These are phyloP conservation scores for Rhabdophis nuchalis DNA, from an alignment of 2,797 vertebrate species.

Conservation along the genomic window DNA sequence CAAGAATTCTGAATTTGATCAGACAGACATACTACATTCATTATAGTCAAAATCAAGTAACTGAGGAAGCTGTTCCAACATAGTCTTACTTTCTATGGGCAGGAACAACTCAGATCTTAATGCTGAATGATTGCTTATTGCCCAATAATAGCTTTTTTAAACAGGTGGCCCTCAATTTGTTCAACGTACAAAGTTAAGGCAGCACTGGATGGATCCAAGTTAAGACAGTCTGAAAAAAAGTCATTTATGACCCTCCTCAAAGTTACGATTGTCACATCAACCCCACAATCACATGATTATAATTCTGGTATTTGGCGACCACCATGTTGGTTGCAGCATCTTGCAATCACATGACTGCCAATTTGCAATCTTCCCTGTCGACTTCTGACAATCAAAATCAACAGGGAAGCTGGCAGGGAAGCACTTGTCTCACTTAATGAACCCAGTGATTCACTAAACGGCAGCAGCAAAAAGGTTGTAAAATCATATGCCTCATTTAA, in stretches of 20 bases:
- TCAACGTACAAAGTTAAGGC: background rate
- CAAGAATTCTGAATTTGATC: background rate
- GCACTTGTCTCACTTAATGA: no score
- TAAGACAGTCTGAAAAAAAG: no score
- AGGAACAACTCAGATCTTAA: background rate
- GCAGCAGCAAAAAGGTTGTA: no score
- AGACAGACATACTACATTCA: background rate
- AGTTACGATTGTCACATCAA: background rate
- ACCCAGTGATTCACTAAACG: no score
- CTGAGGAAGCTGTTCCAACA: background rate
- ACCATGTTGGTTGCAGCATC: background rate
- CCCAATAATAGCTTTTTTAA: background rate
- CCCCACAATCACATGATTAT: background rate
- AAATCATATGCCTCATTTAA: no score
- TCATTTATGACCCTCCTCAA: background rate
- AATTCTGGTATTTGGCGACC: background rate
- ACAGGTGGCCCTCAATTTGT: background rate
- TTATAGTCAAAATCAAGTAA: background rate
- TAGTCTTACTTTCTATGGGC: background rate
- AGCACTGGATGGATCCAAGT: no score
- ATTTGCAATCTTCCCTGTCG: no score
- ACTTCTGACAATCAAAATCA: no score
- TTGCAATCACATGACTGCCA: no score
- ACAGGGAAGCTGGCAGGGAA: no score
- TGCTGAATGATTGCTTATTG: background rate